Evolutionary conservation across 2,888 invertebrate genomes (phyloP).

Genomic region (Drosophila histrio): DNA sequence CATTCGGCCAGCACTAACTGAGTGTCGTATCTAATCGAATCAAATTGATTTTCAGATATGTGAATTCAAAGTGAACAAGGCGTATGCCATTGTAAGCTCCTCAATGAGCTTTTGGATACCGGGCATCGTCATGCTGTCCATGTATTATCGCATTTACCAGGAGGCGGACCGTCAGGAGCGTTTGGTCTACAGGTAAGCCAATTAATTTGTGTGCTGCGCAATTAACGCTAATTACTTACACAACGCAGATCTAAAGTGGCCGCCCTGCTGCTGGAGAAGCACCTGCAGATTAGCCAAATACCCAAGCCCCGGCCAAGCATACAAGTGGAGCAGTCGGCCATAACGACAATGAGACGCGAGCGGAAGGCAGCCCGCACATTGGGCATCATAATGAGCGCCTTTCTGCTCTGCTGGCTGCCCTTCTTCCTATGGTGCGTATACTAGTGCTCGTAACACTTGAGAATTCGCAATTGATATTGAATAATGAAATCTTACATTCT

Average conservation of each 20-base stretch:
- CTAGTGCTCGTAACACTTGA: neutral
- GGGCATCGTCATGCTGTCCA: slow-evolving; percentile 95
- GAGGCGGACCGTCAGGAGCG: slow-evolving; percentile 94
- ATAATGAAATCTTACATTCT: neutral
- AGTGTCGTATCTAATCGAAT: slow-evolving; percentile 6
- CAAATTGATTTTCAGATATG: slow-evolving; percentile 85
- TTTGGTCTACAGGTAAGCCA: slow-evolving; percentile 90
- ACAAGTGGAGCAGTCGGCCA: slow-evolving; percentile 90
- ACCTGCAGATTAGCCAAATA: slow-evolving; percentile 95
- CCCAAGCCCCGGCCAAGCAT: slow-evolving; percentile 89
- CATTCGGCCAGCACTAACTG: neutral
- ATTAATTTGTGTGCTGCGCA: slow-evolving; percentile 41
- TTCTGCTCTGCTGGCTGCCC: slow-evolving; percentile 97
- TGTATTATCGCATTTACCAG: slow-evolving; percentile 95
- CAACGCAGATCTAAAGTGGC: slow-evolving; percentile 92
- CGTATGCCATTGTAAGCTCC: slow-evolving; percentile 94
- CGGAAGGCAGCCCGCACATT: slow-evolving; percentile 96
- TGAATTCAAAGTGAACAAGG: slow-evolving; percentile 93
- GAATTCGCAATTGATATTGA: slow-evolving; percentile 1
- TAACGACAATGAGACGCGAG: slow-evolving; percentile 94
- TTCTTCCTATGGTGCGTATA: slow-evolving; percentile 94
- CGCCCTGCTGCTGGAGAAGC: slow-evolving; percentile 93
- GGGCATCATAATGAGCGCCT: slow-evolving; percentile 98
- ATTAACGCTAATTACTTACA: slow-evolving; percentile 53
- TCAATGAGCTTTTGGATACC: slow-evolving; percentile 97